Evolutionary conservation across 2,113 vertebrate species (phyloP).

Genomic region (human): DNA sequence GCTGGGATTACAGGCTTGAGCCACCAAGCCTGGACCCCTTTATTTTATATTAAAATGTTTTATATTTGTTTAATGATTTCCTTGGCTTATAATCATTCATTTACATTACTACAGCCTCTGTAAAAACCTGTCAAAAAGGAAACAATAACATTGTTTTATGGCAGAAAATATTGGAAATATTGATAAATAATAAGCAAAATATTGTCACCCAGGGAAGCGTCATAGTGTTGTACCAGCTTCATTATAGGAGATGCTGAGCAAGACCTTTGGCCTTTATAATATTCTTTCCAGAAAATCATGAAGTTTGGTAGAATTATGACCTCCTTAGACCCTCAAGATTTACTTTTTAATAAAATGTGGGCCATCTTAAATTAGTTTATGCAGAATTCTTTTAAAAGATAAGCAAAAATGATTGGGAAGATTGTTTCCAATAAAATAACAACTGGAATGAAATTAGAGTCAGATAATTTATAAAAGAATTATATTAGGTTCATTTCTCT

Average conservation of each 20-base stretch:
- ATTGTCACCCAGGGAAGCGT: background rate
- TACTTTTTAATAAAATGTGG: constrained; percentile 56
- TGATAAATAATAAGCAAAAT: constrained; percentile 59
- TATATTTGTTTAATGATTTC: background rate
- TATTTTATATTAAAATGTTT: background rate
- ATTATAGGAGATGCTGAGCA: constrained; percentile 37
- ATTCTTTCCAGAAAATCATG: constrained; percentile 12
- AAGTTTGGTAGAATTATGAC: background rate
- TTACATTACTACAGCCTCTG: background rate
- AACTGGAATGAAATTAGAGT: background rate
- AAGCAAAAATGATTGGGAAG: background rate
- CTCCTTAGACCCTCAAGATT: background rate
- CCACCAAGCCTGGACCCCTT: background rate
- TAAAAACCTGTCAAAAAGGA: constrained; percentile 34
- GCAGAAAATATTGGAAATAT: constrained; percentile 57
- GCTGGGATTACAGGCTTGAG: too few relatives aligned
- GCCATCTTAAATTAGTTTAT: background rate
- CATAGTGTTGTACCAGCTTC: background rate
- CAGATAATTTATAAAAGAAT: background rate
- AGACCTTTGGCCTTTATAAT: constrained; percentile 38
- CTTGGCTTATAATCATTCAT: background rate
- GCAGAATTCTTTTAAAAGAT: background rate
- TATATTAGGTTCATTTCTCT: background rate
- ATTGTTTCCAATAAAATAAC: background rate
- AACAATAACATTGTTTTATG: background rate